Evolutionary conservation across 2,113 vertebrate genomes (phyloP).

Genomic region (Trinectes maculatus): DNA sequence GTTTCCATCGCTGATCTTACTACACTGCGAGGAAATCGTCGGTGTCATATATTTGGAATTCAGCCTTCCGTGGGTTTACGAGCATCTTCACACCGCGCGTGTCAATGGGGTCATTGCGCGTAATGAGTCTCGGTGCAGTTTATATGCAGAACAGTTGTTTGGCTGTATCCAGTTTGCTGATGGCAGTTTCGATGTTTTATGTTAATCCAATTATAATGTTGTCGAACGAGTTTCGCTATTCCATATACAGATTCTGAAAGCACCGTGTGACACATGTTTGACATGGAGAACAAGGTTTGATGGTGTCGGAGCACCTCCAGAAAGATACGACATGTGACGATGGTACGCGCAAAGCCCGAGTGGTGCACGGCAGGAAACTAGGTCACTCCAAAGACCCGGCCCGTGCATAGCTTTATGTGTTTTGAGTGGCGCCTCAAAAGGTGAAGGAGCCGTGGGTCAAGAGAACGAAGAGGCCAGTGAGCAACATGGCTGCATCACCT

Average conservation of each 20-base stretch:
- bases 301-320: neutral
- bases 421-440: conserved; percentile 25
- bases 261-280: neutral
- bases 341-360: too few relatives aligned
- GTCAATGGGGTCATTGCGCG: neutral
- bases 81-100: neutral
- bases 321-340: conserved; percentile 5
- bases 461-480: conserved; percentile 48
- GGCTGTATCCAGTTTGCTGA: neutral
- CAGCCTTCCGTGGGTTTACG: neutral
- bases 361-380: conserved; percentile 23
- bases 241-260: neutral
- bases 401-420: conserved; percentile 31
- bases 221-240: conserved; percentile 16
- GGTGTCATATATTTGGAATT: neutral
- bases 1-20: neutral
- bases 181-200: neutral
- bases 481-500: conserved; percentile 37
- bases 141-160: neutral
- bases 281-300: neutral
- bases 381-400: conserved; percentile 45
- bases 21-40: neutral
- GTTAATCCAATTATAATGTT: neutral
- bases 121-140: neutral
- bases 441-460: conserved; percentile 24